Evolutionary conservation across 2,797 vertebrate genomes (phyloP), one percentile per base, ranked within the genome.

Genomic region (Hafferia zeledoni): DNA sequence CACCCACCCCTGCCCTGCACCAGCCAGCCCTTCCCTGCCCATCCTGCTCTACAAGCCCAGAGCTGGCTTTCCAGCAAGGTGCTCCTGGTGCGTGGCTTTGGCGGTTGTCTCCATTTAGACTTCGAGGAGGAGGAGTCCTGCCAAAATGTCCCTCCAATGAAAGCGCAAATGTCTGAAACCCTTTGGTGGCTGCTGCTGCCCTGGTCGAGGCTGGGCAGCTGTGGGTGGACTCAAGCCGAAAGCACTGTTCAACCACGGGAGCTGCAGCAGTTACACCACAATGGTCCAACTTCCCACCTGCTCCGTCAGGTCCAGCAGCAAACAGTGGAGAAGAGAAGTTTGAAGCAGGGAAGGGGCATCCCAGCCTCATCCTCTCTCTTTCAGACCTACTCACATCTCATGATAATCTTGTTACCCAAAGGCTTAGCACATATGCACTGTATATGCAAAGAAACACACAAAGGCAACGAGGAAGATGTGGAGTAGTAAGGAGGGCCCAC

Each of bases 141-240:
- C n/a, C 2, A 0, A 12, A 52, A 24, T 2, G 1, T 11, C 14
- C 33, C 25, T 47, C 64, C 17, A 30, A 33, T 12, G 33, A 50
- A 81, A 57, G 18, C 7, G 60, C 37, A 46, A 44, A 30, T 25
- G 13, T 57, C 43, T 24, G 7, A 10, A 13, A 49, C 25, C 27
- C 19, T 92, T 31, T 39, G 76, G 27, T 15, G 5, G 41, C 41
- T 60, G 47, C 69, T 41, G 35, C 47, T 52, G 33, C 39, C 31
- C 5, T 8, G 39, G 50, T 56, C 0, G 0, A 64, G 70, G 11
- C 20, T 3, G n/a, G 33, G n/a, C 2, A 0, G 25, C 43, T 4
- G 0, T 6, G 33, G 27, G 17, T 68, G 31, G 59, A 53, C 71
- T 50, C 22, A 17, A 41, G 39, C 27, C 41, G 23, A 39, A 74